A percentile compares a stretch with the other conserved stretches of the same genome.
phyloP scores from a whole-genome alignment of 2,797 vertebrate species.

The Cephalopachus bancanus region DNA sequence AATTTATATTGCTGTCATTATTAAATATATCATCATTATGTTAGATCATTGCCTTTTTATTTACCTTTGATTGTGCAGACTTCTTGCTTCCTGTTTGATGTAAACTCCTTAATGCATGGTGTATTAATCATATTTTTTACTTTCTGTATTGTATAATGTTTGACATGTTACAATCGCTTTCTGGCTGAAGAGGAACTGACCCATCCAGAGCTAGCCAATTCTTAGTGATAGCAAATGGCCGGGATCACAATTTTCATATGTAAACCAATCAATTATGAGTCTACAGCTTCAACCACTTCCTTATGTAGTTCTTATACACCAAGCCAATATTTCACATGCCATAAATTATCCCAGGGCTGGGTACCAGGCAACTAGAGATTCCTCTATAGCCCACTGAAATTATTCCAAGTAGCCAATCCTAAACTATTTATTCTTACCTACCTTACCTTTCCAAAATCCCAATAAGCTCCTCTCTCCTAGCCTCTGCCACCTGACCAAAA shows the following conservation, averaged over 20 bases:
- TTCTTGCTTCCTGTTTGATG: neutral
- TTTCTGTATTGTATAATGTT: slow-evolving; percentile 17
- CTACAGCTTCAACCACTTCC: neutral
- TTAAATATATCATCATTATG: neutral
- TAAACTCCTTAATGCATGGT: neutral
- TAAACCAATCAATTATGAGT: neutral
- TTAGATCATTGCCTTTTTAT: neutral
- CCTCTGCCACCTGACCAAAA: neutral
- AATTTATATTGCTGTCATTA: neutral
- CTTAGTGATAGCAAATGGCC: neutral
- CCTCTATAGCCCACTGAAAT: neutral
- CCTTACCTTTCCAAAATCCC: neutral
- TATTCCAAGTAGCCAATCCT: neutral
- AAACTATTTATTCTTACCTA: neutral
- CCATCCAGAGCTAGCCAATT: neutral
- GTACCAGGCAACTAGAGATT: neutral
- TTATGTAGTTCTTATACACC: neutral
- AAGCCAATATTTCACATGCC: neutral
- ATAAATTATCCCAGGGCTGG: neutral
- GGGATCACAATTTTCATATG: neutral
- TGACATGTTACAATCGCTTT: neutral
- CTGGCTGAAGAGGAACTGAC: neutral
- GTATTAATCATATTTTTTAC: neutral
- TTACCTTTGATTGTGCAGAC: neutral
- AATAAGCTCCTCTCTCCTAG: neutral